Percentiles rank a stretch among this genome's conserved stretches.
Evolutionary conservation across 2,113 vertebrate species (phyloP).

Genomic region (Catharus bicknelli): DNA sequence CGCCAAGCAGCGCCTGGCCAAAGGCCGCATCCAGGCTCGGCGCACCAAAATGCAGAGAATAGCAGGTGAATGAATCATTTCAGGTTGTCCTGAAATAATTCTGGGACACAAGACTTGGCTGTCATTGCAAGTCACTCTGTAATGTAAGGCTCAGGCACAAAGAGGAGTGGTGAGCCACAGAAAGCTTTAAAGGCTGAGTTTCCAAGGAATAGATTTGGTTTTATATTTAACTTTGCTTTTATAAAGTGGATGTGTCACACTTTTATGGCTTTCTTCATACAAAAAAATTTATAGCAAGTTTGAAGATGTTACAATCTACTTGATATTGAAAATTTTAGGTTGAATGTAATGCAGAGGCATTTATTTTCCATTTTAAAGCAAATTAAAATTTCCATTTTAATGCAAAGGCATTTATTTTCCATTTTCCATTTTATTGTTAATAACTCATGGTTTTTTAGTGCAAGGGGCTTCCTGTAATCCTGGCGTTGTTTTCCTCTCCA

Average conservation of each 20-base stretch:
- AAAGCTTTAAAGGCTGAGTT: not conserved
- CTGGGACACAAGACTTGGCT: not conserved
- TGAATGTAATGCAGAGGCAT: not conserved
- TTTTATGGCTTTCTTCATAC: not conserved
- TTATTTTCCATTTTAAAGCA: not conserved
- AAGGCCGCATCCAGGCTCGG: constrained; percentile 94
- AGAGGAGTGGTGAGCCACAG: not conserved
- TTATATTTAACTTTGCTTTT: not conserved
- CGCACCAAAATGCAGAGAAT: constrained; percentile 99
- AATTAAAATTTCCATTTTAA: not conserved
- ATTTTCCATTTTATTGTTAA: not conserved
- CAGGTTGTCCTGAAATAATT: fast-evolving
- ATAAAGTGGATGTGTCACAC: not conserved
- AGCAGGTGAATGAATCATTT: constrained; percentile 75
- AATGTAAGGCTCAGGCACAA: not conserved
- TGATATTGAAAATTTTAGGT: not conserved
- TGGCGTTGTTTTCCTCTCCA: not conserved
- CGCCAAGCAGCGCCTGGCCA: constrained; percentile 94
- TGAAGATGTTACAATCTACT: not conserved
- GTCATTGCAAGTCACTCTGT: not conserved
- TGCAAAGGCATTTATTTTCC: not conserved
- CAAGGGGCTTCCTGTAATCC: not conserved
- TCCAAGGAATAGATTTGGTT: not conserved
- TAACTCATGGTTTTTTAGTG: not conserved
- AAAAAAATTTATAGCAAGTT: not conserved